A percentile compares a stretch with the other conserved stretches of the same genome.
Evolutionary conservation across 2,113 vertebrate species (phyloP).

Genomic region (Theropithecus gelada): DNA sequence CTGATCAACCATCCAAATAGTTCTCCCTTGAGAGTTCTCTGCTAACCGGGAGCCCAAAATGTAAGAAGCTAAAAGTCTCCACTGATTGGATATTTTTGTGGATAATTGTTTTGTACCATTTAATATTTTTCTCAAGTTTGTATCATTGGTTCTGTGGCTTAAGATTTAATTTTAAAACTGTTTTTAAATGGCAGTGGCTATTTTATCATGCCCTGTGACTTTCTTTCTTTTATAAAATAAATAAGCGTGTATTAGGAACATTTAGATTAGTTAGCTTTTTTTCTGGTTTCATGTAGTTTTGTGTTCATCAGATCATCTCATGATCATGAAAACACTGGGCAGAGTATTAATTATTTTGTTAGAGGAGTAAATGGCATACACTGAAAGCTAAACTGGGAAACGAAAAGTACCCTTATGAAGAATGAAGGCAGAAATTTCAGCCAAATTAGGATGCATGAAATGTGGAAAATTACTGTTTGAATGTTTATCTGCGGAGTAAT

Average conservation of each 20-base stretch:
- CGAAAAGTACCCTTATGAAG: neutral
- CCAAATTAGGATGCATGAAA: slow-evolving; percentile 23
- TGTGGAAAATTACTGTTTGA: slow-evolving; percentile 37
- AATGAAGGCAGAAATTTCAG: neutral
- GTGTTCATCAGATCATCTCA: neutral
- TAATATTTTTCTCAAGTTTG: neutral
- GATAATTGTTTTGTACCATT: neutral
- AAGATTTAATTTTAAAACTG: neutral
- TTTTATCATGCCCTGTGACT: neutral
- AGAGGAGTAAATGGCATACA: neutral
- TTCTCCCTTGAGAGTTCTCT: neutral
- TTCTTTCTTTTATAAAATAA: neutral
- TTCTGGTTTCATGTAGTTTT: neutral
- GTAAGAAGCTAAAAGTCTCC: neutral
- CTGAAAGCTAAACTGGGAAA: neutral
- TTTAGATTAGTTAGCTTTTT: neutral
- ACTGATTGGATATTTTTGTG: neutral
- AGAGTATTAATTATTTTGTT: neutral
- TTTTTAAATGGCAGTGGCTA: neutral
- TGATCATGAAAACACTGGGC: neutral
- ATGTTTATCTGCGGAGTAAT: neutral
- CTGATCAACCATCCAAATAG: neutral
- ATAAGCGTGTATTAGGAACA: neutral
- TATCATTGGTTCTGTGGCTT: neutral
- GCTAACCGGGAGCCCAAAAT: neutral